phyloP scores from a whole-genome alignment of 1,140 invertebrate genomes.

The Platorchestia sp. region DNA sequence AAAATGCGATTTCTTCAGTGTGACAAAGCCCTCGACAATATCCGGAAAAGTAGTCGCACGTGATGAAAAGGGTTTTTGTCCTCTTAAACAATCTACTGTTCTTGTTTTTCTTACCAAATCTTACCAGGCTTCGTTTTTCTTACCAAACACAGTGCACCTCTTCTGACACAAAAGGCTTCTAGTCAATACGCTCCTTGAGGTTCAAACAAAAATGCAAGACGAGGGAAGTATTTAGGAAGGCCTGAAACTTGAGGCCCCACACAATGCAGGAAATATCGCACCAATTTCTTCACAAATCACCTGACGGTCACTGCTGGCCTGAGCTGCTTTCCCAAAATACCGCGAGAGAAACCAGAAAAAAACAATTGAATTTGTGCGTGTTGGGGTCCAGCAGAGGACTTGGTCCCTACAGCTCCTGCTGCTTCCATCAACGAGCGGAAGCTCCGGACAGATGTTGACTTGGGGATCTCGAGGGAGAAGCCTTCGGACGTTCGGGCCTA shows the following conservation, averaged over 20 bases:
- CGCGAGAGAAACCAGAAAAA: conserved; percentile 54
- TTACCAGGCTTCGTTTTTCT: background rate
- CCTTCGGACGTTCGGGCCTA: conserved; percentile 34
- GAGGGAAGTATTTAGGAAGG: background rate
- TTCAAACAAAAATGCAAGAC: background rate
- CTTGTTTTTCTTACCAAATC: too few species aligned
- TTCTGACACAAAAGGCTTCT: background rate
- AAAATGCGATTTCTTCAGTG: background rate
- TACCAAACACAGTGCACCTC: background rate
- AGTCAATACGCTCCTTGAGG: background rate
- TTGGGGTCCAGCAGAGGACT: conserved; percentile 40
- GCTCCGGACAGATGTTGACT: conserved; percentile 50
- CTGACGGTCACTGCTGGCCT: conserved; percentile 41
- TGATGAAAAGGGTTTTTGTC: background rate
- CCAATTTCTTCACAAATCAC: conserved; percentile 54
- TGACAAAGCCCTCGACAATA: background rate
- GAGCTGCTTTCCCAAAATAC: conserved; percentile 49
- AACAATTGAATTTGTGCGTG: conserved; percentile 53
- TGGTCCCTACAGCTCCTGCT: conserved; percentile 15
- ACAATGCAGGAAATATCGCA: conserved; percentile 51
- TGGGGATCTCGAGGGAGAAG: conserved; percentile 18
- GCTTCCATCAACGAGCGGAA: conserved; percentile 50
- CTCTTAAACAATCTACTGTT: too few species aligned
- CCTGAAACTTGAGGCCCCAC: background rate
- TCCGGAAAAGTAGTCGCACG: background rate